phyloP scores from a whole-genome alignment of 2,113 vertebrate species.

The Scalopus aquaticus region DNA sequence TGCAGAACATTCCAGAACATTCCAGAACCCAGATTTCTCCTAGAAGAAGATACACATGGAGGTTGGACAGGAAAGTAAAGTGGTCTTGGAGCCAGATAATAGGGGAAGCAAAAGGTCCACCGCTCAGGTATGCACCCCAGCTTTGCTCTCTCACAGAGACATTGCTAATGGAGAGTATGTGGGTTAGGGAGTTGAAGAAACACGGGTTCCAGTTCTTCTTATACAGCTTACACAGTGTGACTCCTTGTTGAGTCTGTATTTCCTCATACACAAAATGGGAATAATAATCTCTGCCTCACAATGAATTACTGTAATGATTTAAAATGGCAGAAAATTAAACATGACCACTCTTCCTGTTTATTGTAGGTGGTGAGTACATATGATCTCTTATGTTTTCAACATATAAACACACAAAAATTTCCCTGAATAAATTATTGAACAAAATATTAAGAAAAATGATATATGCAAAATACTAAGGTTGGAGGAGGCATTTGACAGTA shows the following conservation, averaged over 20 bases:
- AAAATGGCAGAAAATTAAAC: not conserved
- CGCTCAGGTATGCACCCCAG: not conserved
- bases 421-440: constrained; percentile 13
- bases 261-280: not conserved
- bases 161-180: not conserved
- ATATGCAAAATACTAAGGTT: not conserved
- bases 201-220: not conserved
- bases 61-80: not conserved
- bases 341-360: not conserved
- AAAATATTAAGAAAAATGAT: not conserved
- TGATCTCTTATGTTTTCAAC: not conserved
- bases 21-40: not conserved
- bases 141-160: not conserved
- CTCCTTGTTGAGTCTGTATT: not conserved
- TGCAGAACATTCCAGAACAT: not conserved
- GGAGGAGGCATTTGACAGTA: not conserved
- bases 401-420: not conserved
- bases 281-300: not conserved
- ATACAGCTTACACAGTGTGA: not conserved
- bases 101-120: not conserved
- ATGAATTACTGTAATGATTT: not conserved
- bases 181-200: not conserved
- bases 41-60: not conserved
- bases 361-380: not conserved
- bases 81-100: not conserved